Conservation (phyloP, 2,888 invertebrate species). For the Pegoplata infirma region DNA sequence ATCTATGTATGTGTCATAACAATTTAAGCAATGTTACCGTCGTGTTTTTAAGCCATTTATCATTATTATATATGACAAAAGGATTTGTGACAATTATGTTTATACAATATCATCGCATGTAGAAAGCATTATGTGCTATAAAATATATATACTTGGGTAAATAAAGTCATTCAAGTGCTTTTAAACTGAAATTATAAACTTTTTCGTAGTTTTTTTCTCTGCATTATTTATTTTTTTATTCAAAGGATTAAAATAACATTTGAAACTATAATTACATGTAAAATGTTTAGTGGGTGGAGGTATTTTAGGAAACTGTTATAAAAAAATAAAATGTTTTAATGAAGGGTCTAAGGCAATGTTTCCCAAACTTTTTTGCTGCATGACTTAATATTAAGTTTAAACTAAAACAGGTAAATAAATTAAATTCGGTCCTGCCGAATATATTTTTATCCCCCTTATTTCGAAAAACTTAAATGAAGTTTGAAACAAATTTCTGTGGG, state of each 20-base stretch:
- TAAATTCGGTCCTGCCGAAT: too few relatives aligned
- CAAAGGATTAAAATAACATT: conserved; percentile 35
- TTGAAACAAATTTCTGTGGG: too few relatives aligned
- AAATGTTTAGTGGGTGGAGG: neutral
- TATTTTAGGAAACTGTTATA: neutral
- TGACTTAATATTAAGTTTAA: too few relatives aligned
- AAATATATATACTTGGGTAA: conserved; percentile 5
- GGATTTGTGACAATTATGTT: conserved; percentile 60
- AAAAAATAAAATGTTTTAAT: neutral
- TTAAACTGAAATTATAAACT: conserved; percentile 5
- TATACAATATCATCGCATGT: neutral
- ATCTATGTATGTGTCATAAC: conserved; percentile 30
- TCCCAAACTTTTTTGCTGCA: too few relatives aligned
- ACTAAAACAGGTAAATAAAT: too few relatives aligned
- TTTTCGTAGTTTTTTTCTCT: neutral
- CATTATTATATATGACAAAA: conserved; percentile 58
- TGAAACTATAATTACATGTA: conserved; percentile 2
- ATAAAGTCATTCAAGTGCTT: neutral
- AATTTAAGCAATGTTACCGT: conserved; percentile 38
- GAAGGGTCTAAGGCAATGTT: too few relatives aligned
- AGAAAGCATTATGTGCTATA: too few relatives aligned
- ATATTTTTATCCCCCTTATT: too few relatives aligned
- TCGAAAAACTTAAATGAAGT: too few relatives aligned
- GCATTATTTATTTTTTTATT: conserved; percentile 33
- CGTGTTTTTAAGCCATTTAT: conserved; percentile 52